Conservation (phyloP, 2,113 vertebrate genomes). For the Hippolais icterina region DNA sequence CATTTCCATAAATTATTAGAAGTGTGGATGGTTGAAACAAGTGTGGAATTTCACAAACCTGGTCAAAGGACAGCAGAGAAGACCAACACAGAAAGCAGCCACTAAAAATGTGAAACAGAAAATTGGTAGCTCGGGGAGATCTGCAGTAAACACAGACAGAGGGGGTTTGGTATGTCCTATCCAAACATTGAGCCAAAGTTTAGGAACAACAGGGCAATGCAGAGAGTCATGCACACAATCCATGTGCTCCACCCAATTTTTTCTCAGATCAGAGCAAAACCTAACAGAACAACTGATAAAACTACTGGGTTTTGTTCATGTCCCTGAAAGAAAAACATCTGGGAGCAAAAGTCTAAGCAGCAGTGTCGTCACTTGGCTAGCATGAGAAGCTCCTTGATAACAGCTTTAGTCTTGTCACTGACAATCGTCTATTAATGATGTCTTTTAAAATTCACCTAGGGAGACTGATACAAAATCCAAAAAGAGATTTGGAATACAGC, state of each 20-base stretch:
- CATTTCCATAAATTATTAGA: neutral
- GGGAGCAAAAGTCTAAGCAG: neutral
- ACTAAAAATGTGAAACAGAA: neutral
- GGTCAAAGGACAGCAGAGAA: neutral
- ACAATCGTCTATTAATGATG: slow-evolving; percentile 22
- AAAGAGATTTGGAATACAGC: slow-evolving; percentile 50
- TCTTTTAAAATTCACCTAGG: slow-evolving; percentile 42
- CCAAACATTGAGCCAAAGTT: neutral
- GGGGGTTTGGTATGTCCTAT: neutral
- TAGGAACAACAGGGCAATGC: neutral
- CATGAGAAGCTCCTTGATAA: neutral
- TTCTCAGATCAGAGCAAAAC: neutral
- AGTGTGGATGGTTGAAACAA: neutral
- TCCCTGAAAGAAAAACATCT: neutral
- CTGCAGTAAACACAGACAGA: neutral
- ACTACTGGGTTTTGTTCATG: neutral
- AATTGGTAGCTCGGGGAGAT: neutral
- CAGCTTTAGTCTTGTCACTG: slow-evolving; percentile 23
- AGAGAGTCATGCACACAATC: neutral
- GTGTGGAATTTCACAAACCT: neutral
- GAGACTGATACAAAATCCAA: slow-evolving; percentile 35
- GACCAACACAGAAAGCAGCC: neutral
- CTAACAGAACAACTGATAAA: neutral
- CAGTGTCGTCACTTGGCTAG: neutral
- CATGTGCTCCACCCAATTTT: neutral